Base-by-base conservation (phyloP, 2,113 vertebrate species). In the Aegypius monachus region DNA sequence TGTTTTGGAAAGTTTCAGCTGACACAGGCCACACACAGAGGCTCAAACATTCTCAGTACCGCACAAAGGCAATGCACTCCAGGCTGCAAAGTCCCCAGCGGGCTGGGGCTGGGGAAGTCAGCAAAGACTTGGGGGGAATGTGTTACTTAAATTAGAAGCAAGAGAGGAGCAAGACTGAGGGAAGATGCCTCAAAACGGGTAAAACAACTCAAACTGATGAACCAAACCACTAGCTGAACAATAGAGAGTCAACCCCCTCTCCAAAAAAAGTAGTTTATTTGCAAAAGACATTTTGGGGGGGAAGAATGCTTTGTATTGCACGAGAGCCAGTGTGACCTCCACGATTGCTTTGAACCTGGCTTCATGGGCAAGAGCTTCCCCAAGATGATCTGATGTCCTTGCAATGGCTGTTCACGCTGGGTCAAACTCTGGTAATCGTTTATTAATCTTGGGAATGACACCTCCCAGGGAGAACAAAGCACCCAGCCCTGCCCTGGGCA, bases 381-480 rank as follows among this genome's bases (percentile, higher is more conserved):
- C 0, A 0, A 45, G 53, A 16, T 11, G 40, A 27, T 27, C 38
- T 18, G 38, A 10, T 13, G 15, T 50, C 66, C 22, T 36, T 13
- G 14, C 0, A 2, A 8, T 6, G 29, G 2, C 89, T 47, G n/a
- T 14, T 81, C 17, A 1, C 6, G 0, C 34, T 9, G 52, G 26
- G 71, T 22, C 34, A 23, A 25, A 47, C 48, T 50, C 34, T 0
- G 2, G 38, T 32, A 20, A 25, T 34, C 11, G 38, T 15, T 62
- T 15, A 13, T 74, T 80, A 59, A 65, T 7, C 22, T 52, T 20
- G 40, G n/a, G 59, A 55, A 31, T 0, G 13, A 16, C 38, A 11
- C 19, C 20, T 61, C 66, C 16, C 5, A 8, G 18, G 22, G 36
- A 52, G 74, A 90, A 11, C 13, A 58, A 55, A 42, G 62, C 11